Evolutionary conservation across 2,888 invertebrate species (phyloP), one percentile per base, ranked within the genome.

Genomic region (Microchrysa polita): DNA sequence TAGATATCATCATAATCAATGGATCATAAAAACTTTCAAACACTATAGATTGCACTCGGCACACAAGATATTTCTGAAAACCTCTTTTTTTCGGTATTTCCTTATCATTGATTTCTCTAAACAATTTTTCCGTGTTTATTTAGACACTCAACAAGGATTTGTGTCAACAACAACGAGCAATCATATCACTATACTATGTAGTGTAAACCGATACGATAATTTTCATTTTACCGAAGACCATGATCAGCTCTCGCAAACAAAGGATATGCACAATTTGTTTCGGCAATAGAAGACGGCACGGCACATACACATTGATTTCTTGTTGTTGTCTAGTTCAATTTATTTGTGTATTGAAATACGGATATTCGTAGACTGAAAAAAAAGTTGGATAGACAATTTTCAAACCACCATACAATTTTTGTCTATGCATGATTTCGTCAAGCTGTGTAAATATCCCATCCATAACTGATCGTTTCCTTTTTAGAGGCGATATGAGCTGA

Each of bases 381-480:
- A n/a, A n/a, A n/a, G n/a, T n/a, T n/a, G n/a, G n/a, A 48, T n/a
- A 12, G 10, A 48, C 2, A 48, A 48, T 7, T 34, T 34, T 34
- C 14, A 48, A 48, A n/a, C 48, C 55, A 48, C 22, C 44, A 48
- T 65, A n/a, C n/a, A n/a, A n/a, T n/a, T n/a, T n/a, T 65, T 65
- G 65, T 65, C n/a, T n/a, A 34, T 40, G 42, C 40, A 69, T n/a
- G 40, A 55, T 34, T 67, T 34, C 52, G 18, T 67, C 69, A 69
- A 69, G 69, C 69, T 69, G 69, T 69, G 69, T 69, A 69, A 69
- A 69, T 69, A 69, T 34, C n/a, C n/a, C n/a, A n/a, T n/a, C 69
- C 69, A 57, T 34, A 57, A 69, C 55, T 69, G 69, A 69, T 69
- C 69, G 23, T 40, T 57, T 69, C 48, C 65, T 55, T 55, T 48